These are phyloP conservation scores for Aplysina aerophoba DNA, from an alignment of 37 sponge, comb jelly and placozoan species.

Conservation along the genomic window DNA sequence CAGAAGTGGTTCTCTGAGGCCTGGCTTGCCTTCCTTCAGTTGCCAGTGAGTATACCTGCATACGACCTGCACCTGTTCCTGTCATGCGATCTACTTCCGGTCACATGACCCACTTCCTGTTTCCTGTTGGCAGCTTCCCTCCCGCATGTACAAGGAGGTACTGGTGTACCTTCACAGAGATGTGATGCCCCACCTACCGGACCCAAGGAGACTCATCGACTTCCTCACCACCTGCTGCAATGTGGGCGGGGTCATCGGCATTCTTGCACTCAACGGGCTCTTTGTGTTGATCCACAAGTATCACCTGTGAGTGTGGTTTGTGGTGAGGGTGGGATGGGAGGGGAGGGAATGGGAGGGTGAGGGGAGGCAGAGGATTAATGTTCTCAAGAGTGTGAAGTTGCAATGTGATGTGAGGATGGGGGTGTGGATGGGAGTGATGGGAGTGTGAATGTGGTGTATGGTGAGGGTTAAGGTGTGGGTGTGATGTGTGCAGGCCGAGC, in stretches of 20 bases:
- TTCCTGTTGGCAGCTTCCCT: constrained; percentile 33
- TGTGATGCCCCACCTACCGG: constrained; percentile 91
- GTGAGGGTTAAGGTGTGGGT: not conserved
- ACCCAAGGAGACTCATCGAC: constrained; percentile 91
- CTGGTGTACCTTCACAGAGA: constrained; percentile 74
- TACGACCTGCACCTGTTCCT: not conserved
- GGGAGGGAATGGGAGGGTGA: too few relatives aligned
- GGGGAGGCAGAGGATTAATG: too few relatives aligned
- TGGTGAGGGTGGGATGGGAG: too few relatives aligned
- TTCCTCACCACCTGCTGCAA: constrained; percentile 89
- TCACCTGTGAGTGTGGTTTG: constrained; percentile 79
- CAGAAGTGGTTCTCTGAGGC: constrained; percentile 68
- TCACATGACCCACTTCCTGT: not conserved
- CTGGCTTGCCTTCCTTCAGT: constrained; percentile 82
- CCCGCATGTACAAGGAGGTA: constrained; percentile 42
- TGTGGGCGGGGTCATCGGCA: constrained; percentile 84
- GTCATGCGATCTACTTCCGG: not conserved
- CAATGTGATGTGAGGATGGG: too few relatives aligned
- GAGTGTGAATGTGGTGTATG: not conserved
- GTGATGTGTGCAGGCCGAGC: not conserved
- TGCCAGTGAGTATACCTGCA: constrained; percentile 65
- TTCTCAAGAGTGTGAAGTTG: too few relatives aligned
- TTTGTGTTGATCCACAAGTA: constrained; percentile 91
- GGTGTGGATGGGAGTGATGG: too few relatives aligned
- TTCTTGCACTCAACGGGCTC: constrained; percentile 96